Percentiles rank a stretch among this genome's conserved stretches.
Evolutionary conservation across 2,113 vertebrate species (phyloP).

Genomic region (Micromys minutus): DNA sequence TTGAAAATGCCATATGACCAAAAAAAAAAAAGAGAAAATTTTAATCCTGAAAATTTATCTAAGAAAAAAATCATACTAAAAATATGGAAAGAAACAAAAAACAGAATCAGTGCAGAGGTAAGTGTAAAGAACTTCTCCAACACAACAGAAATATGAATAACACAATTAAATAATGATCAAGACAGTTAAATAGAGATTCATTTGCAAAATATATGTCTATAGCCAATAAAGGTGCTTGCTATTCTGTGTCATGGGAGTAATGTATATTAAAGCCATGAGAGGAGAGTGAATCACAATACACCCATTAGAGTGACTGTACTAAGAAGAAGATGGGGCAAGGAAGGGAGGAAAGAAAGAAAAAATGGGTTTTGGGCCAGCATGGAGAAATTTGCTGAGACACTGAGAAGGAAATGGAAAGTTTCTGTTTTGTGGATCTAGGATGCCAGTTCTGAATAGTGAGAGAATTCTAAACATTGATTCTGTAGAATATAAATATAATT

Average conservation of each 20-base stretch:
- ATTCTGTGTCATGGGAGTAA: not conserved
- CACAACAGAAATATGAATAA: not conserved
- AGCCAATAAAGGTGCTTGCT: not conserved
- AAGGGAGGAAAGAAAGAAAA: not conserved
- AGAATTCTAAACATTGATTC: not conserved
- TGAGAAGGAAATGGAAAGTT: not conserved
- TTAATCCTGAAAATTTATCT: not conserved
- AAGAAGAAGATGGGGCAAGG: not conserved
- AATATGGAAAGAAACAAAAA: not conserved
- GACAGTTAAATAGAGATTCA: not conserved
- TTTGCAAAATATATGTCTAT: not conserved
- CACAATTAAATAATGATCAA: not conserved
- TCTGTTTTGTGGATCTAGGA: not conserved
- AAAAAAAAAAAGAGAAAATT: slow-evolving; percentile 32
- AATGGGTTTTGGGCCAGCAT: not conserved
- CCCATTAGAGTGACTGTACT: not conserved
- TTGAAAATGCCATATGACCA: slow-evolving; percentile 36
- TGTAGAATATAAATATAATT: not conserved
- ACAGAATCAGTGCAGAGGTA: not conserved
- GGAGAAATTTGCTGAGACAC: not conserved
- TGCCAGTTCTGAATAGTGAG: not conserved
- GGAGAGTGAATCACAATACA: not conserved
- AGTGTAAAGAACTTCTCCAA: not conserved
- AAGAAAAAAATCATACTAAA: slow-evolving; percentile 5
- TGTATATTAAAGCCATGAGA: not conserved